Evolutionary conservation across 2,888 invertebrate genomes (phyloP), one percentile per base, ranked within the genome.

Genomic region (Drosophila barbarae): DNA sequence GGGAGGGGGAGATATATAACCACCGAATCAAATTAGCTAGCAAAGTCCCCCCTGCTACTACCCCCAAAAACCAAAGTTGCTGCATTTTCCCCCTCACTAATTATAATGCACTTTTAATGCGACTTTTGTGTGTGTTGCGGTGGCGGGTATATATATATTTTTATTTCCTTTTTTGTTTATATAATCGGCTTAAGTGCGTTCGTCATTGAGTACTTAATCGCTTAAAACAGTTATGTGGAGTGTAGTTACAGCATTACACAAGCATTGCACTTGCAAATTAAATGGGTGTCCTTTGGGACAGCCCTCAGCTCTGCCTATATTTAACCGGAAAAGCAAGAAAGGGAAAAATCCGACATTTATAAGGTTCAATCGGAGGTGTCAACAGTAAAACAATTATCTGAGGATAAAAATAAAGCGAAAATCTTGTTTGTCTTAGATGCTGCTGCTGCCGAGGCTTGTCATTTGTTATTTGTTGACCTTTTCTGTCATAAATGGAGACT

Each of bases 121-220:
- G n/a, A 18, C 32, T 44, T 36, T 32, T 50, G 42, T 41, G 12
- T 39, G 39, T 42, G 23, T 36, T 60, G 61, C 42, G 42, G 50
- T 50, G 18, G 12, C 21, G 13, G 23, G 8, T n/a, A 23, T 21
- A 23, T 10, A 26, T 26, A 26, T 26, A 7, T 26, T 36, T 15
- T 15, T 36, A 3, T 36, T 7, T 18, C 18, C 18, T 35, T 15
- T 35, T n/a, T n/a, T 35, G 32, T 32, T 3, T 9, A 5, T 2
- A n/a, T 35, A 58, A 50, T 34, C 60, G n/a, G 49, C 23, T 61
- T 50, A 59, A 32, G 7, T 13, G n/a, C n/a, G 12, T 15, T 35
- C 12, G 10, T 12, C 28, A 30, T 30, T 49, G 15, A 51, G 51
- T n/a, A 23, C 30, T 56, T 56, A 50, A 36, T 55, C 21, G 50